A percentile compares a stretch with the other conserved stretches of the same genome.
Evolutionary conservation across 2,113 vertebrate genomes (phyloP).

Genomic region (Mesembrinibis cayennensis): DNA sequence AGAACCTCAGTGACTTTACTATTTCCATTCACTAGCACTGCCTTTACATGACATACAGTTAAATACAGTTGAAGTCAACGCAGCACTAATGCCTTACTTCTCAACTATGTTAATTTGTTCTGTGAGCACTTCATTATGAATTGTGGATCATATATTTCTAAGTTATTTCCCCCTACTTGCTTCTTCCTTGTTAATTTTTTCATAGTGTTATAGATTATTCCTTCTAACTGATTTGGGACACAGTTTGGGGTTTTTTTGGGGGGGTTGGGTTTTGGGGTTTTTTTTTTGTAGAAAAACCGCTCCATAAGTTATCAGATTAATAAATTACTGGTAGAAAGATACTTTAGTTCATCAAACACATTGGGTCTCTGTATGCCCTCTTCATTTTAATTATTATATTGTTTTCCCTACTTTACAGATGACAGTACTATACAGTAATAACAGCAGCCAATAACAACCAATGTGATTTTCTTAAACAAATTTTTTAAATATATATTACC

Average conservation of each 20-base stretch:
- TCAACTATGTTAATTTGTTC: neutral
- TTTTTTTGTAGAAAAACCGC: neutral
- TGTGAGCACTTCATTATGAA: neutral
- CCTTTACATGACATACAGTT: neutral
- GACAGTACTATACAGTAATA: neutral
- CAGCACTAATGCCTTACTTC: neutral
- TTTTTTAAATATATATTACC: neutral
- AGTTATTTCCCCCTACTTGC: neutral
- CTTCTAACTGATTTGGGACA: neutral
- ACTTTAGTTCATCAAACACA: neutral
- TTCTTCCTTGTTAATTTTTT: neutral
- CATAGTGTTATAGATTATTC: neutral
- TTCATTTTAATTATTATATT: neutral
- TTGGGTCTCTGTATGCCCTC: neutral
- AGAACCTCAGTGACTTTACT: neutral
- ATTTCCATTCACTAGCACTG: neutral
- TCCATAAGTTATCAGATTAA: neutral
- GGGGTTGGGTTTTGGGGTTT: too few relatives aligned
- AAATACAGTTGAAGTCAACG: neutral
- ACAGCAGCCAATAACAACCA: neutral
- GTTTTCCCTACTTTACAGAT: neutral
- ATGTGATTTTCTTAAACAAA: neutral
- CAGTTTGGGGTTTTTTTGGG: neutral
- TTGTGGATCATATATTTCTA: neutral
- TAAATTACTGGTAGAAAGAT: neutral